A percentile compares a stretch with the other conserved stretches of the same genome.
These are phyloP conservation scores for Drosophila lacertosa DNA, from an alignment of 1,140 invertebrate species.

Conservation along the genomic window DNA sequence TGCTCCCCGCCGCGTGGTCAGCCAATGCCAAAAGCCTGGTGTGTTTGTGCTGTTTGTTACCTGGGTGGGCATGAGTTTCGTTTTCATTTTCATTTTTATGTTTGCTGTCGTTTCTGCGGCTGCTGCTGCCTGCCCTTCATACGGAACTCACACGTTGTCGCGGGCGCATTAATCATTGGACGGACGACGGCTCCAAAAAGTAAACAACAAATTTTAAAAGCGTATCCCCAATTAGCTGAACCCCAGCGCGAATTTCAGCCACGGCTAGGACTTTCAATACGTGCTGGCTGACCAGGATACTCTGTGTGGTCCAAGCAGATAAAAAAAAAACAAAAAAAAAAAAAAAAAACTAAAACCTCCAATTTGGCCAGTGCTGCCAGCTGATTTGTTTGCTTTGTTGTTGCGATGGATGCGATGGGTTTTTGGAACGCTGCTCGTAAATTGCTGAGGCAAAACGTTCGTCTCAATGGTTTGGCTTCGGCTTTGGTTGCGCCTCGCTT, in stretches of 20 bases:
- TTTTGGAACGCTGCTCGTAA: constrained; percentile 58
- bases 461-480: constrained; percentile 71
- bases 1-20: constrained; percentile 14
- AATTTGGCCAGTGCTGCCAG: constrained; percentile 7
- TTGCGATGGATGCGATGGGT: too few relatives aligned
- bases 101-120: constrained; percentile 53
- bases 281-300: constrained; percentile 7
- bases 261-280: constrained; percentile 24
- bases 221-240: constrained; percentile 65
- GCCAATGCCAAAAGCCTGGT: constrained; percentile 24
- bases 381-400: constrained; percentile 15
- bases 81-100: constrained; percentile 77
- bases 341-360: neutral
- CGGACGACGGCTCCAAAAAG: constrained; percentile 39
- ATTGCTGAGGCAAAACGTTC: constrained; percentile 77
- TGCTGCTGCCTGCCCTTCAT: constrained; percentile 31
- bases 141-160: constrained; percentile 75
- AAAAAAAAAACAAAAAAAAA: too few relatives aligned
- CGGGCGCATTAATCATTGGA: constrained; percentile 76
- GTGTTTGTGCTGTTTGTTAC: constrained; percentile 4
- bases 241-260: constrained; percentile 43
- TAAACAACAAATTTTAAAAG: constrained; percentile 29
- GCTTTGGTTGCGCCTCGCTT: constrained; percentile 76
- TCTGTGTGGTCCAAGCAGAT: constrained; percentile 58
- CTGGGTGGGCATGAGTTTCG: constrained; percentile 74